Evolutionary conservation across 2,888 invertebrate genomes (phyloP), one percentile per base, ranked within the genome.

Genomic region (Zygothrica quintamaculata): DNA sequence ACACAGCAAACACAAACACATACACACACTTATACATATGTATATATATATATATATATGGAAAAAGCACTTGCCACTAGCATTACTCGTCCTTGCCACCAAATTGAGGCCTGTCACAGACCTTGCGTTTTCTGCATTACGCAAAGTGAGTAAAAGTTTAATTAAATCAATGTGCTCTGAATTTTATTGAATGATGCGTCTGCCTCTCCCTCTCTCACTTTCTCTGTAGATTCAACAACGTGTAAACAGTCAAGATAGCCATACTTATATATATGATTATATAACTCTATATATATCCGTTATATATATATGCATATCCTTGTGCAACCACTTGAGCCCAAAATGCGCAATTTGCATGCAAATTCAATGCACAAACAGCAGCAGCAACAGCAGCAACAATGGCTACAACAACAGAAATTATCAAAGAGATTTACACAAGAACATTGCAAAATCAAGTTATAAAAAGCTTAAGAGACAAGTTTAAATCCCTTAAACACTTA

Each of bases 81-180:
- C n/a, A n/a, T n/a, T n/a, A n/a, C n/a, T n/a, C n/a, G n/a, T n/a
- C n/a, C n/a, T 13, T 52, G 58, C 11, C 33, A 40, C 33, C 33
- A 34, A n/a, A 34, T 59, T 37, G 55, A 29, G 36, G 37, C 25
- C 31, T 46, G 51, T 34, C 52, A 44, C 52, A 44, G 13, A 25
- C 25, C 34, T 33, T 34, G 36, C 42, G n/a, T 61, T 57, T 50
- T 33, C 34, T 52, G 47, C 44, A 22, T 22, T 5, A n/a, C 43
- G 42, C 42, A 65, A 57, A 61, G 43, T 36, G 46, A 9, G 50
- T 40, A 34, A 68, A n/a, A 77, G 68, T 74, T 66, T 71, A 81
- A 81, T 81, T 80, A 72, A 81, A 80, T 74, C 87, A 77, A 74
- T 74, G 60, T 72, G 73, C 44, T 76, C 73, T 76, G 61, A 85